These are phyloP conservation scores for Anarhynchus alexandrinus DNA, from an alignment of 2,113 vertebrate species.

Conservation along the genomic window DNA sequence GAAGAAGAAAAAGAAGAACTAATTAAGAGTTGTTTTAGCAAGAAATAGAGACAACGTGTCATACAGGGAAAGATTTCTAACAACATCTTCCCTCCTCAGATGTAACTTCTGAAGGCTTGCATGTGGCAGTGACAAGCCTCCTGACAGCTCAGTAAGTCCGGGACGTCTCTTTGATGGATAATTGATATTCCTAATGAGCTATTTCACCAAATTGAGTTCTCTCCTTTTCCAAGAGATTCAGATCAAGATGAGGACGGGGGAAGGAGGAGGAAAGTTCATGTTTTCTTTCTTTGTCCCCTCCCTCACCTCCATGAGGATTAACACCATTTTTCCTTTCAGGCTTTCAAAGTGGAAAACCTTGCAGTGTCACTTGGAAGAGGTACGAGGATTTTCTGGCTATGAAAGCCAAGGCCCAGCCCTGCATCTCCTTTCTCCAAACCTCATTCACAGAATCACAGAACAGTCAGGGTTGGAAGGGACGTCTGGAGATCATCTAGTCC, in stretches of 20 bases:
- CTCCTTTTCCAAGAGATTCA: background rate
- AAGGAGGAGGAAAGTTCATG: background rate
- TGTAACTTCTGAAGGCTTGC: conserved; percentile 30
- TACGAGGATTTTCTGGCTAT: background rate
- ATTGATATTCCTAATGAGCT: conserved; percentile 44
- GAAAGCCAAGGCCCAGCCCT: background rate
- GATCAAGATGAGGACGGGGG: background rate
- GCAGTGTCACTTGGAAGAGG: background rate
- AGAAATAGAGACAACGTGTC: background rate
- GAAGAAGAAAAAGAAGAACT: background rate
- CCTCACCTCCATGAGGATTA: background rate
- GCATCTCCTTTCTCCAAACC: background rate
- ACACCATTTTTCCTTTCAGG: background rate
- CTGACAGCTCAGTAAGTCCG: background rate
- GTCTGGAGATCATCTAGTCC: too few species aligned
- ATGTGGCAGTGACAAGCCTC: background rate
- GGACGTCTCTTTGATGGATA: conserved; percentile 19
- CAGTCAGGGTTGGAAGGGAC: too few species aligned
- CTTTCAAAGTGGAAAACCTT: background rate
- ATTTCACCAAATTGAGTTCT: background rate
- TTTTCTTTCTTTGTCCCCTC: background rate
- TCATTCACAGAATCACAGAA: too few species aligned
- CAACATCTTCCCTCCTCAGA: background rate
- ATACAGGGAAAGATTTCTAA: background rate
- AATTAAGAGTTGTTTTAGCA: conserved; percentile 26